Evolutionary conservation across 2,113 vertebrate species (phyloP).

Genomic region (Octodon degus): DNA sequence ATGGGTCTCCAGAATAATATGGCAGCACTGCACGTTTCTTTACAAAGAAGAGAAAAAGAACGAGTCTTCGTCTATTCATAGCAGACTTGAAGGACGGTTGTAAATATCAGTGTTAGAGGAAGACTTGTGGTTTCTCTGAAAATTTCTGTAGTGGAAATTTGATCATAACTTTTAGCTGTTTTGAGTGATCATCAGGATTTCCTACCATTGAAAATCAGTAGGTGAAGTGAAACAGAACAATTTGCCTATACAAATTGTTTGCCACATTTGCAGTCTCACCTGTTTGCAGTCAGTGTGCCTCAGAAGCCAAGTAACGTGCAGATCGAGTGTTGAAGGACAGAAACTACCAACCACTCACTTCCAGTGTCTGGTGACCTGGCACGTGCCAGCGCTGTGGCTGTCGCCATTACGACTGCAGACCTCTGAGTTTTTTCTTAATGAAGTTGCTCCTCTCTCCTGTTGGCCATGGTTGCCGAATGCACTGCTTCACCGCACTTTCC

Average conservation of each 20-base stretch:
- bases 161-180: constrained; percentile 75
- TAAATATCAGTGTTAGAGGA: constrained; percentile 71
- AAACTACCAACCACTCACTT: background rate
- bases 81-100: constrained; percentile 20
- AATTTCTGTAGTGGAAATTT: constrained; percentile 81
- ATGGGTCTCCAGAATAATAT: background rate
- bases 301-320: background rate
- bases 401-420: background rate
- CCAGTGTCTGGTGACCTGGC: background rate
- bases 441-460: background rate
- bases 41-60: background rate
- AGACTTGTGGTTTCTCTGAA: constrained; percentile 81
- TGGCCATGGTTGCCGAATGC: background rate
- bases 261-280: background rate
- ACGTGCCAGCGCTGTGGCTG: background rate
- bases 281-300: background rate
- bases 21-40: background rate
- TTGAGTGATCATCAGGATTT: constrained; percentile 83
- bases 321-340: background rate
- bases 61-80: background rate
- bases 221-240: constrained; percentile 61
- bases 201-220: constrained; percentile 71
- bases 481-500: background rate
- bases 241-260: constrained; percentile 52
- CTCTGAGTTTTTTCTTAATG: background rate